Evolutionary conservation across 2,797 vertebrate species (phyloP).

Genomic region (Champsocephalus esox): DNA sequence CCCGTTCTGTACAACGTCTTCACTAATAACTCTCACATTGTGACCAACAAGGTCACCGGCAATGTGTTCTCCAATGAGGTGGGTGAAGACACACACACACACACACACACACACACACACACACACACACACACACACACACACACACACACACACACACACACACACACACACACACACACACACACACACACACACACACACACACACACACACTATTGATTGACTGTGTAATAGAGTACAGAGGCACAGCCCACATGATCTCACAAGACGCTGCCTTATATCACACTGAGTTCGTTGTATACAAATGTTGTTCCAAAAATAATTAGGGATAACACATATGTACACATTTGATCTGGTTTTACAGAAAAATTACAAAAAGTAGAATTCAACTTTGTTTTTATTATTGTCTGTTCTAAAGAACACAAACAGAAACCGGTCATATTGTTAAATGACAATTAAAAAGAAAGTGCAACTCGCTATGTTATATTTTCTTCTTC

Average conservation of each 20-base stretch:
- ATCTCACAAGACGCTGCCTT: slow-evolving; percentile 18
- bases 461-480: too few relatives aligned
- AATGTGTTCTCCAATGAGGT: slow-evolving; percentile 97
- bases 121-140: neutral
- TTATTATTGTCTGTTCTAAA: too few relatives aligned
- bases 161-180: neutral
- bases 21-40: slow-evolving; percentile 96
- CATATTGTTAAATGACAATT: too few relatives aligned
- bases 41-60: slow-evolving; percentile 92
- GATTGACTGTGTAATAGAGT: slow-evolving; percentile 8
- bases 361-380: neutral
- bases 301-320: neutral
- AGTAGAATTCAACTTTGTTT: too few relatives aligned
- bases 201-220: slow-evolving; percentile 11
- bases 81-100: slow-evolving; percentile 40
- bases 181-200: slow-evolving; percentile 1
- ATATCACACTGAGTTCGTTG: slow-evolving; percentile 1
- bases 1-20: slow-evolving; percentile 96
- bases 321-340: neutral
- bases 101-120: neutral
- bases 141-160: neutral
- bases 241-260: slow-evolving; percentile 28
- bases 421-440: too few relatives aligned
- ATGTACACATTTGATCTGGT: neutral
- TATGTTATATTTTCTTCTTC: too few relatives aligned